phyloP scores from a whole-genome alignment of 2,888 invertebrate species.

The Lepidochrysops patricia region DNA sequence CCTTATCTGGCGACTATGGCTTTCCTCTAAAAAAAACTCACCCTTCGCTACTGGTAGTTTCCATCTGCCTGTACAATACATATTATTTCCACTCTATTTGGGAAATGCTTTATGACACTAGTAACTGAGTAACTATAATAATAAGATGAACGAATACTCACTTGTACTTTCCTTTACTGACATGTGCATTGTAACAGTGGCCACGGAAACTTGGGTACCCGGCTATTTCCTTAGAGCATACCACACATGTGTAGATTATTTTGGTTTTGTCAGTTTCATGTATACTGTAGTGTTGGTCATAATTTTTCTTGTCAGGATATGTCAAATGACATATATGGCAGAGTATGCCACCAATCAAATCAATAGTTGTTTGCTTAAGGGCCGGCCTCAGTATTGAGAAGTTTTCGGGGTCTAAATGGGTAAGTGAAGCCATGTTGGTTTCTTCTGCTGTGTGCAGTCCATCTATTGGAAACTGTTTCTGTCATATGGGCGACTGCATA shows the following conservation, averaged over 20 bases:
- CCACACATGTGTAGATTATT: slow-evolving; percentile 72
- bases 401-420: slow-evolving; percentile 24
- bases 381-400: slow-evolving; percentile 22
- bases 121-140: not conserved
- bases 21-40: no score
- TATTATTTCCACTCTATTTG: no score
- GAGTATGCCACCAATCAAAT: slow-evolving; percentile 68
- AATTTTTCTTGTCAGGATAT: slow-evolving; percentile 67
- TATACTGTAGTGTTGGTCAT: slow-evolving; percentile 68
- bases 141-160: slow-evolving; percentile 34
- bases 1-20: no score
- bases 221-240: slow-evolving; percentile 67
- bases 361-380: slow-evolving; percentile 52
- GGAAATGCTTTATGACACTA: no score
- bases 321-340: slow-evolving; percentile 72
- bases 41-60: no score
- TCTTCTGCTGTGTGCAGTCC: slow-evolving; percentile 49
- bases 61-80: no score
- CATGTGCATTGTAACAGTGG: slow-evolving; percentile 74
- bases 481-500: slow-evolving; percentile 43
- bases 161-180: slow-evolving; percentile 72
- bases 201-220: slow-evolving; percentile 74
- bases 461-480: slow-evolving; percentile 46
- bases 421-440: slow-evolving; percentile 41
- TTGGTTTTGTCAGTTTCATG: slow-evolving; percentile 40